These are phyloP conservation scores for Theristicus caerulescens DNA, from an alignment of 2,113 vertebrate genomes.

Conservation along the genomic window DNA sequence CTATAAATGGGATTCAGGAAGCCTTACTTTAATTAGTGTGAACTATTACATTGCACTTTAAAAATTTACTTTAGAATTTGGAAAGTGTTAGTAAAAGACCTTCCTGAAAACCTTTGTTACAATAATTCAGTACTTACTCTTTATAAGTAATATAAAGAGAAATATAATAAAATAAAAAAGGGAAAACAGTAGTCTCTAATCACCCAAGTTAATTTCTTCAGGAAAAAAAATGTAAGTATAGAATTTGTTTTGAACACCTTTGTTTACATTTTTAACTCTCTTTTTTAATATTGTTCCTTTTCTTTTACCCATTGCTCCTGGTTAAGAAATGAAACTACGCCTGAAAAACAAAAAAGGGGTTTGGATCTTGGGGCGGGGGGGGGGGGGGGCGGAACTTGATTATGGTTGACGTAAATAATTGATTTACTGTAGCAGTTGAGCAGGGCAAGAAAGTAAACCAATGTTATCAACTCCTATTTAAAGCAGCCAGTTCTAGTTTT, in stretches of 20 bases:
- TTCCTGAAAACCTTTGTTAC: not conserved
- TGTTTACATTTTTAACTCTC: not conserved
- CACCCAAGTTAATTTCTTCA: not conserved
- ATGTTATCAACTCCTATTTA: not conserved
- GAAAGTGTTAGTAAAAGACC: not conserved
- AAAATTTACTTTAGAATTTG: not conserved
- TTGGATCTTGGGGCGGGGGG: not conserved
- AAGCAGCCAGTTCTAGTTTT: not conserved
- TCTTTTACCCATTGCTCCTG: not conserved
- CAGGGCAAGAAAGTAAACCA: not conserved
- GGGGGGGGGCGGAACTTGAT: not conserved
- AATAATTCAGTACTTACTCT: not conserved
- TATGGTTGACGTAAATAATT: not conserved
- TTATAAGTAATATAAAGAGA: not conserved
- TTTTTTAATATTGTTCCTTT: not conserved
- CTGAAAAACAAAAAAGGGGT: not conserved
- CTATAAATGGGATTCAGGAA: not conserved
- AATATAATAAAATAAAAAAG: not conserved
- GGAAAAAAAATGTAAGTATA: not conserved
- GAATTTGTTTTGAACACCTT: not conserved
- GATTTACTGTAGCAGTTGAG: not conserved
- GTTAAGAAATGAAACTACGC: not conserved
- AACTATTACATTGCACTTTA: not conserved
- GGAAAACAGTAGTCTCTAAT: not conserved
- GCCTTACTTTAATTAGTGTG: not conserved